These are phyloP conservation scores for Coluber constrictor DNA, from an alignment of 2,797 vertebrate genomes.

Conservation along the genomic window DNA sequence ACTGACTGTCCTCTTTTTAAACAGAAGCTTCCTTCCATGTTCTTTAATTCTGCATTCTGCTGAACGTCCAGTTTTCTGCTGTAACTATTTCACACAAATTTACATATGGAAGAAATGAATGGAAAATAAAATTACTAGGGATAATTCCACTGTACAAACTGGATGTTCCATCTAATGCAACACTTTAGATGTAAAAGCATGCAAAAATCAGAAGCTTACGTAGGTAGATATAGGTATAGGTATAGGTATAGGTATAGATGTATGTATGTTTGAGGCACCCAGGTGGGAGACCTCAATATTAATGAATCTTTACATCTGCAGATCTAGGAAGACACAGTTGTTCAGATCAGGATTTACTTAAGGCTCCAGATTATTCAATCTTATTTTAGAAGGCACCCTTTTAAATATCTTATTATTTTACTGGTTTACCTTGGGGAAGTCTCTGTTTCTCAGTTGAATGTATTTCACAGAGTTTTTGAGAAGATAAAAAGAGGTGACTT, in stretches of 20 bases:
- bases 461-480: background rate
- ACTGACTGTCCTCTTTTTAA: background rate
- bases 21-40: background rate
- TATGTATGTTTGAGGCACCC: background rate
- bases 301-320: slow-evolving; percentile 15
- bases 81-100: background rate
- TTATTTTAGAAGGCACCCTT: background rate
- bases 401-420: background rate
- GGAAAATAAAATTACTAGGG: background rate
- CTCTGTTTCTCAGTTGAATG: background rate
- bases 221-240: background rate
- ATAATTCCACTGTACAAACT: background rate
- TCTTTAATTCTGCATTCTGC: background rate
- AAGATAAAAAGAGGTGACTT: background rate
- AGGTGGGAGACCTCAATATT: background rate
- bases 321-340: background rate
- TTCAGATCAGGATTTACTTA: background rate
- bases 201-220: background rate
- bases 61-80: background rate
- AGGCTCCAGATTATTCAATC: background rate
- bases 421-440: background rate
- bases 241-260: background rate
- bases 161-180: background rate
- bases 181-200: background rate
- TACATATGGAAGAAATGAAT: background rate